phyloP scores from a whole-genome alignment of 2,888 invertebrate genomes.

The Ectemnius continuus region DNA sequence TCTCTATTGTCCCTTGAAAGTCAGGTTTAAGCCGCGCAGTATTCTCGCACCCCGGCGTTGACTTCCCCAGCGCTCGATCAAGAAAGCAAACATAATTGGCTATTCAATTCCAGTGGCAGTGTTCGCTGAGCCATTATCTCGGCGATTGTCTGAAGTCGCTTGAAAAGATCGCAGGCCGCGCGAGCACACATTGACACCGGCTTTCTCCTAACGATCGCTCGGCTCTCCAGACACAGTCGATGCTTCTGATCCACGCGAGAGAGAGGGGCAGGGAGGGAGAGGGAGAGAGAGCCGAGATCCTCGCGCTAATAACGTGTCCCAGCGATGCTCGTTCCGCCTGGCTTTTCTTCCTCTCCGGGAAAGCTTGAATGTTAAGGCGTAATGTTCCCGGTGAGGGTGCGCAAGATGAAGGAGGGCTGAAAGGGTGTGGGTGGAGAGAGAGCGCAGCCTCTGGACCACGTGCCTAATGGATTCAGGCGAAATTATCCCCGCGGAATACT shows the following conservation, averaged over 20 bases:
- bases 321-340: too few relatives aligned
- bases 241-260: not conserved
- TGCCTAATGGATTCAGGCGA: slow-evolving; percentile 64
- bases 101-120: not conserved
- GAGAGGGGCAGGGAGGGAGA: not conserved
- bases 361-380: too few relatives aligned
- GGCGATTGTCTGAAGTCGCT: not conserved
- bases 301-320: too few relatives aligned
- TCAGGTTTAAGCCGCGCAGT: not conserved
- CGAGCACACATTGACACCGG: not conserved
- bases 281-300: not conserved
- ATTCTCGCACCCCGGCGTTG: not conserved
- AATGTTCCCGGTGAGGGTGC: too few relatives aligned
- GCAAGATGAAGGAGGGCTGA: too few relatives aligned
- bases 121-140: not conserved
- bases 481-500: slow-evolving; percentile 68
- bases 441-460: not conserved
- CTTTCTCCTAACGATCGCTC: slow-evolving; percentile 9
- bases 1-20: not conserved
- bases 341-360: too few relatives aligned
- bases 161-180: slow-evolving; percentile 3
- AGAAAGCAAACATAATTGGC: slow-evolving; percentile 7
- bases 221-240: slow-evolving; percentile 9
- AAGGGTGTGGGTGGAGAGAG: too few relatives aligned
- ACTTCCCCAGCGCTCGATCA: not conserved